These are phyloP conservation scores for Cervus canadensis DNA, from an alignment of 2,113 vertebrate genomes.

Conservation along the genomic window DNA sequence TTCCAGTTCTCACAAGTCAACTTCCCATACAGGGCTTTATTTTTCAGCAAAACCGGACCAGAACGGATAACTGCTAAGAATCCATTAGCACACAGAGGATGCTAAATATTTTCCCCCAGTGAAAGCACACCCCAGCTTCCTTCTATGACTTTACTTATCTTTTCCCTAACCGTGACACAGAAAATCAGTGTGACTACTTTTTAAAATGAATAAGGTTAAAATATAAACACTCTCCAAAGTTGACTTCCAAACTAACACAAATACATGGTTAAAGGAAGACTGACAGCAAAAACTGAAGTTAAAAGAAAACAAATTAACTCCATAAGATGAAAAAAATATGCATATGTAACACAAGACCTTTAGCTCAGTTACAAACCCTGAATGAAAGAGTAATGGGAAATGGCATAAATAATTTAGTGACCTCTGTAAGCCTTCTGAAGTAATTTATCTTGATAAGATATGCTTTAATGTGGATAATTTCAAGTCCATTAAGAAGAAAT, in stretches of 20 bases:
- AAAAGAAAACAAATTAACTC: background rate
- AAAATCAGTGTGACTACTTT: background rate
- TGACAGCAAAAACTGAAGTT: background rate
- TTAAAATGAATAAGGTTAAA: background rate
- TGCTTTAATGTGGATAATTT: background rate
- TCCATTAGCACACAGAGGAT: background rate
- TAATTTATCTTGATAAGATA: background rate
- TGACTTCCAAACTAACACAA: background rate
- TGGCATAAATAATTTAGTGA: background rate
- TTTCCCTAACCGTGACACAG: background rate
- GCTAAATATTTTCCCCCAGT: background rate
- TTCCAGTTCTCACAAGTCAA: background rate
- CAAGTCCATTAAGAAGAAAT: background rate
- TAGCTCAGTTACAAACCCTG: background rate
- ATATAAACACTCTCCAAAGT: background rate
- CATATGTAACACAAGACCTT: background rate
- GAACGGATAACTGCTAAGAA: background rate
- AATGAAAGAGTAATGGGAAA: conserved; percentile 16
- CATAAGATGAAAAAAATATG: background rate
- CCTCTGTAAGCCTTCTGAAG: background rate
- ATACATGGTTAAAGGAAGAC: background rate
- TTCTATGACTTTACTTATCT: background rate
- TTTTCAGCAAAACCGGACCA: background rate
- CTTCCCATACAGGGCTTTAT: background rate
- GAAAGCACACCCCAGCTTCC: background rate